Base-by-base conservation (phyloP, 2,113 vertebrate species). In the Smithornis capensis region DNA sequence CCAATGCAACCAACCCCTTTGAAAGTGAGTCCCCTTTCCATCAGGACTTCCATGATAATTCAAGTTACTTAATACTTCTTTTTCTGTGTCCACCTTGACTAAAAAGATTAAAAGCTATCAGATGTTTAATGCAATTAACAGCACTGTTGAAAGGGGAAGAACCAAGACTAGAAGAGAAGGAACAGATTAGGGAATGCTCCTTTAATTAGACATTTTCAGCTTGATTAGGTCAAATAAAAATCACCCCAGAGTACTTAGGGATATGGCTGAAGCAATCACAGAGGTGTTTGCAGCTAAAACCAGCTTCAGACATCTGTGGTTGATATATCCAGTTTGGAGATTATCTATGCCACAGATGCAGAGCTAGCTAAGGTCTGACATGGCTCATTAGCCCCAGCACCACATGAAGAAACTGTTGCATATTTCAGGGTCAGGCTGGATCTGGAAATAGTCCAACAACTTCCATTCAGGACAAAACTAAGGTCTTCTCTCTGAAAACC, bases 81-180 rank as follows among this genome's bases (percentile, higher is more conserved):
- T 52, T 87, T 9, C n/a, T 74, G 25, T 1, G 1, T 69, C 62
- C 55, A 56, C n/a, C 68, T 94, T 90, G n/a, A 47, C 52, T 78
- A 42, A 94, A 86, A 88, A 47, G 59, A 92, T 94, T 87, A 92
- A 56, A 42, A 44, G 28, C 76, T 90, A 35, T 89, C 68, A 71
- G 44, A 78, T 77, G 6, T 69, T 93, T 83, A 89, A 93, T 59
- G 44, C 60, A 89, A 81, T 86, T 93, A 94, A 50, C 42, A 69
- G 19, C 38, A 52, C 16, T 52, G 63, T 78, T 8, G 7, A 92
- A 86, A 86, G 33, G 25, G 33, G 52, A 83, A 87, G 76, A 92
- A 67, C 59, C 65, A 29, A 55, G 49, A 28, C 38, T 52, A 60
- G 80, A 90, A 44, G 49, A 86, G 59, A 80, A 92, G 63, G 47